phyloP scores from a whole-genome alignment of 53 echinoderm and acorn worm genomes.

The Antedon mediterranea region DNA sequence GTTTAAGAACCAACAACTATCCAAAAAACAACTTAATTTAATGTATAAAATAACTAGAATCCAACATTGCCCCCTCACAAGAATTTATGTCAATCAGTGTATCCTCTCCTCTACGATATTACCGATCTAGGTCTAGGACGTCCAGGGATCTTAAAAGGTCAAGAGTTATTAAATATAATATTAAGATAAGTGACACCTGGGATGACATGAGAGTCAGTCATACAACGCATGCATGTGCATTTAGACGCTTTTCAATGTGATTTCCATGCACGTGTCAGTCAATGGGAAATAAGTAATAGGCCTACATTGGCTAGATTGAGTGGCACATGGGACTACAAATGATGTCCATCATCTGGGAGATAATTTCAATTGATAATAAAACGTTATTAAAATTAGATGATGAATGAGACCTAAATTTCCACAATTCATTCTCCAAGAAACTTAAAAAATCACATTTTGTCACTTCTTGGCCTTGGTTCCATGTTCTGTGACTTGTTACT shows the following conservation, averaged over 20 bases:
- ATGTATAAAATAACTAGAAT: too few species aligned
- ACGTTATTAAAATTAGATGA: too few species aligned
- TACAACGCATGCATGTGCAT: not conserved
- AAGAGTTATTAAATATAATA: not conserved
- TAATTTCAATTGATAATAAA: too few species aligned
- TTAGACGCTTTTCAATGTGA: not conserved
- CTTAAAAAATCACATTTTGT: too few species aligned
- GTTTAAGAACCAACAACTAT: too few species aligned
- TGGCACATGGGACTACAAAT: not conserved
- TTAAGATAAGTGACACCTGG: not conserved
- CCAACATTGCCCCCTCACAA: not conserved
- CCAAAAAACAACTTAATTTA: too few species aligned
- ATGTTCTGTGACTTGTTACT: too few species aligned
- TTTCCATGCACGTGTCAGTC: not conserved
- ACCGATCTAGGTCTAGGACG: not conserved
- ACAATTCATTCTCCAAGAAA: too few species aligned
- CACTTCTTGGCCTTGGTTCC: too few species aligned
- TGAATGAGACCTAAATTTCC: too few species aligned
- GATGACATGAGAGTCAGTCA: not conserved
- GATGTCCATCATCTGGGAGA: not conserved
- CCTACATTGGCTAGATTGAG: not conserved
- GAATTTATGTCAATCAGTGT: not conserved
- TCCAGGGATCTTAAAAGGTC: not conserved
- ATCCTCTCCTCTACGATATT: not conserved
- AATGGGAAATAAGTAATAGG: not conserved